phyloP scores from a whole-genome alignment of 2,797 vertebrate genomes.

The Gymnothorax javanicus region DNA sequence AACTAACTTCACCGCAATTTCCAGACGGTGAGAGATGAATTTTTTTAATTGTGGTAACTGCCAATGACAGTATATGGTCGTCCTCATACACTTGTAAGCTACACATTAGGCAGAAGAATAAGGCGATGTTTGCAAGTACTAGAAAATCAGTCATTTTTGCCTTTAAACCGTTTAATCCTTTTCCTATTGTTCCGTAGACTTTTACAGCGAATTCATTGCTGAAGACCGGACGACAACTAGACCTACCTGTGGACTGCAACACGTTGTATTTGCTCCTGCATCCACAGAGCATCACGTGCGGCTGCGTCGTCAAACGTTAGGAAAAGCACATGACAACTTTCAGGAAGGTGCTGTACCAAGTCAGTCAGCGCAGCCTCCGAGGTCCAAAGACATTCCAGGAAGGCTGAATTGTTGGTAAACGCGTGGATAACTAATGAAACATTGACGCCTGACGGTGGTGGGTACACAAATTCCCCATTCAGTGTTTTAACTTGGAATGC shows the following conservation, averaged over 20 bases:
- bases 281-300: conserved; percentile 69
- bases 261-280: conserved; percentile 68
- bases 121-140: no score
- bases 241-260: conserved; percentile 60
- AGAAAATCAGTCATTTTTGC: no score
- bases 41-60: no score
- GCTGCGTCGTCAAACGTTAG: conserved; percentile 74
- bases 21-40: no score
- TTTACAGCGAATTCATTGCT: no score
- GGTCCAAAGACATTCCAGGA: conserved; percentile 76
- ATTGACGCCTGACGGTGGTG: conserved; percentile 32
- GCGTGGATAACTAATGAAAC: conserved; percentile 69
- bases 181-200: not conserved
- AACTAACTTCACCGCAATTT: no score
- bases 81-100: no score
- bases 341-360: conserved; percentile 64
- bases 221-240: not conserved
- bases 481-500: conserved; percentile 68
- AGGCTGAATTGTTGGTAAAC: conserved; percentile 76
- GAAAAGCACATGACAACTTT: conserved; percentile 61
- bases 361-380: conserved; percentile 63
- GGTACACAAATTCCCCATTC: conserved; percentile 66
- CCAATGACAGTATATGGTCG: no score
- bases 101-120: no score
- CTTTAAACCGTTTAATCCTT: not conserved